These are phyloP conservation scores for Actenoides lindsayi DNA, from an alignment of 2,113 vertebrate species.

Conservation along the genomic window DNA sequence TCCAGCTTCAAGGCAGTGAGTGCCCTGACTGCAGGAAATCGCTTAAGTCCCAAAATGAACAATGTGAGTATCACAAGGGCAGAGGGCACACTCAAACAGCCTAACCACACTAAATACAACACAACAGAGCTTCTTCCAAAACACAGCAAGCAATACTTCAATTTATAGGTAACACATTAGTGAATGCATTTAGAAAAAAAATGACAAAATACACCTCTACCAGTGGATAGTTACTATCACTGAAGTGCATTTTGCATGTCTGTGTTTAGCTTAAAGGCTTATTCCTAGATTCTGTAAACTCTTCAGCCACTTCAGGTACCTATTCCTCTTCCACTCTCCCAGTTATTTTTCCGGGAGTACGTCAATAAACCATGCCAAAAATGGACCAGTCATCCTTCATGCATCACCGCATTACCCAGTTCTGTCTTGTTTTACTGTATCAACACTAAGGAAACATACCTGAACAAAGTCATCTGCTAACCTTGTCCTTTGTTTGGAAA, in stretches of 20 bases:
- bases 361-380: neutral
- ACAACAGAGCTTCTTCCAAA: neutral
- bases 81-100: neutral
- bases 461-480: neutral
- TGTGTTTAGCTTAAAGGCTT: neutral
- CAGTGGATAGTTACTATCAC: neutral
- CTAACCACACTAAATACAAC: neutral
- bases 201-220: neutral
- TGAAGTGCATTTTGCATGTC: neutral
- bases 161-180: neutral
- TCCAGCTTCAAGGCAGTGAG: accelerated
- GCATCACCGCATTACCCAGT: neutral
- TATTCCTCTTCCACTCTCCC: neutral
- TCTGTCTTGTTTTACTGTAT: neutral
- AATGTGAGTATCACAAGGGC: neutral
- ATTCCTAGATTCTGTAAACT: neutral
- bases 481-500: neutral
- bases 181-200: neutral
- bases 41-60: neutral
- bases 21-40: neutral
- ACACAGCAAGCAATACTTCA: neutral
- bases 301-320: neutral
- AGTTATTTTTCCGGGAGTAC: neutral
- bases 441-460: neutral
- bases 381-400: neutral